Percentiles rank a stretch among this genome's conserved stretches.
Conservation (phyloP, 2,888 invertebrate genomes). For the Nemapogon koenigi region DNA sequence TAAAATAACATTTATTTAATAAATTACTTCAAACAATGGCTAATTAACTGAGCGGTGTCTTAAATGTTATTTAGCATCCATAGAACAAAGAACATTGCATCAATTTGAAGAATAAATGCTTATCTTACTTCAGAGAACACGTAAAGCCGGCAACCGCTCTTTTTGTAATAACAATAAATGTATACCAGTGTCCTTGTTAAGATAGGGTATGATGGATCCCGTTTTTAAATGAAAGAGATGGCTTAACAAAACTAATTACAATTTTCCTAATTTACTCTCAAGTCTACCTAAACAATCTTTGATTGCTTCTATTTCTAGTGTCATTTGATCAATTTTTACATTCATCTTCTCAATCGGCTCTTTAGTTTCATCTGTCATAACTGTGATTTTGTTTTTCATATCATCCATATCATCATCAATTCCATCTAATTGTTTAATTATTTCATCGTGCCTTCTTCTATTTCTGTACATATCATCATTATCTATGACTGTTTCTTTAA, state of each 20-base stretch:
- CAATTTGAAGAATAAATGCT: too few relatives aligned
- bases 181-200: too few relatives aligned
- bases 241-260: conserved; percentile 15
- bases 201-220: too few relatives aligned
- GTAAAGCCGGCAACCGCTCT: too few relatives aligned
- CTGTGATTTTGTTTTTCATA: conserved; percentile 31
- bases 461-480: conserved; percentile 18
- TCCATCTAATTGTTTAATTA: conserved; percentile 33
- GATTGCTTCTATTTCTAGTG: conserved; percentile 37
- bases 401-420: conserved; percentile 34
- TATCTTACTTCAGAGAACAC: too few relatives aligned
- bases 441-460: conserved; percentile 29
- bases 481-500: conserved; percentile 8
- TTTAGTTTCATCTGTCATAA: conserved; percentile 29
- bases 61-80: too few relatives aligned
- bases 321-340: conserved; percentile 44
- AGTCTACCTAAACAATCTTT: conserved; percentile 37
- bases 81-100: too few relatives aligned
- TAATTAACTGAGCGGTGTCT: too few relatives aligned
- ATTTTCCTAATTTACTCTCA: conserved; percentile 29
- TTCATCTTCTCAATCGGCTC: conserved; percentile 32
- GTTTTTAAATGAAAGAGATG: not conserved
- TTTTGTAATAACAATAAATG: too few relatives aligned
- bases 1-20: too few relatives aligned
- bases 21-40: too few relatives aligned